These are phyloP conservation scores for Elymnias hypermnestra DNA, from an alignment of 1,140 invertebrate genomes.

Conservation along the genomic window DNA sequence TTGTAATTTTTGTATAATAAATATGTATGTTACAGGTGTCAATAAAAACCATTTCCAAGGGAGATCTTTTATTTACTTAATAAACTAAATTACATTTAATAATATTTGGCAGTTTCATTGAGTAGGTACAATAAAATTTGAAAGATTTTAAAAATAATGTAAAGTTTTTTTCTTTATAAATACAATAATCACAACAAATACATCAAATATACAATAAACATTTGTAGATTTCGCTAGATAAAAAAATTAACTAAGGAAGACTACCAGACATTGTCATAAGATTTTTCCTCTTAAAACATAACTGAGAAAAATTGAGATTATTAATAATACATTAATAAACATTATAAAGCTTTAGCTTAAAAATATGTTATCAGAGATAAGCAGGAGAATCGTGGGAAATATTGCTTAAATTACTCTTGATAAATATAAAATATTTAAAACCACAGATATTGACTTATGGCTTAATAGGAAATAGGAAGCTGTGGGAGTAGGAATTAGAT, in stretches of 20 bases:
- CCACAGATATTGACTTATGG: too few relatives aligned
- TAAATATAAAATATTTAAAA: too few relatives aligned
- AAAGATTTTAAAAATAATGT: background rate
- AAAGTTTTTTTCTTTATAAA: constrained; percentile 10
- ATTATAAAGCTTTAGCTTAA: too few relatives aligned
- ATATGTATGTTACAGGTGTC: too few relatives aligned
- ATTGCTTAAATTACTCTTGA: too few relatives aligned
- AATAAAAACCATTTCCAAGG: background rate
- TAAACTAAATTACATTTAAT: constrained; percentile 10
- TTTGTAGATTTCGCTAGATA: constrained; percentile 17
- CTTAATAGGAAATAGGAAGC: too few relatives aligned
- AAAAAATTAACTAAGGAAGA: constrained; percentile 22
- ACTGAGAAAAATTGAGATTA: constrained; percentile 1
- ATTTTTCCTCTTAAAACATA: background rate
- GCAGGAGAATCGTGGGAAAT: too few relatives aligned
- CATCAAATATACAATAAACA: constrained; percentile 15
- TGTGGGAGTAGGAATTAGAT: too few relatives aligned
- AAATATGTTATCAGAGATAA: too few relatives aligned
- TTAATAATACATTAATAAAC: too few relatives aligned
- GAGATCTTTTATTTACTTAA: background rate
- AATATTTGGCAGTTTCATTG: constrained; percentile 22
- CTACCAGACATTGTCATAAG: constrained; percentile 6
- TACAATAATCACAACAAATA: constrained; percentile 20
- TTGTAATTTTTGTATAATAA: too few relatives aligned
- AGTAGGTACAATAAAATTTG: constrained; percentile 1